Evolutionary conservation across 2,797 vertebrate species (phyloP).

Genomic region (Micromesistius poutassou): DNA sequence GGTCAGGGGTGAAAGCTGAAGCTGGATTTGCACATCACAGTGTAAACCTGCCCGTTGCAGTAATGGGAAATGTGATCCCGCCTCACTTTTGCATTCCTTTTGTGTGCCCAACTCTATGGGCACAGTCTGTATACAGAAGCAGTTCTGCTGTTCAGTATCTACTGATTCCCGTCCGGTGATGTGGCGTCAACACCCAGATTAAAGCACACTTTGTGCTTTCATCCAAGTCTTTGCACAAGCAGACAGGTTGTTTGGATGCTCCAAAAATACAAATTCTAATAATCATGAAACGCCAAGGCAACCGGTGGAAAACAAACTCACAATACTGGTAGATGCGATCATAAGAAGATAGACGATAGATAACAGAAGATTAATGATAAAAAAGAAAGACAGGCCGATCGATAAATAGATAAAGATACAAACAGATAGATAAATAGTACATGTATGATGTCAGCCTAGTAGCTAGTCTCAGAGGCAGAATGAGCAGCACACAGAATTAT

Average conservation of each 20-base stretch:
- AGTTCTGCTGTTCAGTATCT: background rate
- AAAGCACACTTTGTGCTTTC: background rate
- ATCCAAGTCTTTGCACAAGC: background rate
- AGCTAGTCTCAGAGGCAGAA: background rate
- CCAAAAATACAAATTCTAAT: background rate
- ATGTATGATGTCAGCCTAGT: background rate
- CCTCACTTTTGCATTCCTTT: background rate
- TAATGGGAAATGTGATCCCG: background rate
- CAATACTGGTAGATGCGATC: background rate
- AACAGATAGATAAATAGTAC: background rate
- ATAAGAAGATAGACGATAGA: too few species aligned
- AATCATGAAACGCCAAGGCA: background rate
- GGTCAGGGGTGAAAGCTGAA: background rate
- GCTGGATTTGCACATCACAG: background rate
- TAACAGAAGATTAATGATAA: background rate
- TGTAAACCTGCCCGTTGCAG: background rate
- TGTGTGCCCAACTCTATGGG: background rate
- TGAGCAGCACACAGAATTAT: background rate
- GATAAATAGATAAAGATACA: background rate
- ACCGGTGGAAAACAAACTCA: background rate
- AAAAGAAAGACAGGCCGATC: background rate
- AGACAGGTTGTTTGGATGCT: background rate
- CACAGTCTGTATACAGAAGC: background rate
- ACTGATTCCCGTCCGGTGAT: background rate
- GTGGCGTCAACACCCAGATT: background rate